Conservation (phyloP, 64 coral and sea anemone genomes). For the Stylophora pistillata region DNA sequence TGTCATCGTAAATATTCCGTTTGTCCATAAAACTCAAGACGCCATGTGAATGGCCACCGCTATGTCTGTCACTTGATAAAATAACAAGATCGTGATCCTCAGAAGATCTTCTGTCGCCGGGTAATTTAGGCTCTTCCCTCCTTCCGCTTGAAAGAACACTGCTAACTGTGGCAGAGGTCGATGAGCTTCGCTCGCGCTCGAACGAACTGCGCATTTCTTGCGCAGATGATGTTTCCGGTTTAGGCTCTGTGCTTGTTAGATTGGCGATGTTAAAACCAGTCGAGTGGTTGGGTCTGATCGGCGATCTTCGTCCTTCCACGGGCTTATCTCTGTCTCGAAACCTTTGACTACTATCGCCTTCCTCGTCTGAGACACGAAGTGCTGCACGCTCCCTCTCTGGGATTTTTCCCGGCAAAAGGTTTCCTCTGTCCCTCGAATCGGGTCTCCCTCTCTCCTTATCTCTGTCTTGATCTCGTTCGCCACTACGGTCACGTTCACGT, state of each 20-base stretch:
- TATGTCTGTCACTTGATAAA: conserved; percentile 71
- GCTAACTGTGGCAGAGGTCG: not conserved
- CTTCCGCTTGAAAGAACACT: conserved; percentile 25
- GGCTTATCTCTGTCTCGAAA: conserved; percentile 62
- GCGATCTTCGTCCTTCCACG: conserved; percentile 64
- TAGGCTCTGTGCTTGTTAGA: conserved; percentile 73
- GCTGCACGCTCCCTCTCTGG: conserved; percentile 56
- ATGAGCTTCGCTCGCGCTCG: conserved; percentile 70
- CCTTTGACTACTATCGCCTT: conserved; percentile 51
- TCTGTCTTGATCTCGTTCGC: conserved; percentile 60
- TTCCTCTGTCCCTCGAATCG: conserved; percentile 7
- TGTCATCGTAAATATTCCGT: conserved; percentile 65
- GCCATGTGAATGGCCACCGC: conserved; percentile 38
- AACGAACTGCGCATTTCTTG: conserved; percentile 61
- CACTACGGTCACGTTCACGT: conserved; percentile 70
- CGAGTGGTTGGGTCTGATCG: conserved; percentile 50
- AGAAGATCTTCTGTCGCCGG: conserved; percentile 34
- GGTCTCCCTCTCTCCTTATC: conserved; percentile 42
- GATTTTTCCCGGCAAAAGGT: conserved; percentile 22
- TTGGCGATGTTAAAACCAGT: conserved; percentile 86
- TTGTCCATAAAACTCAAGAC: conserved; percentile 66
- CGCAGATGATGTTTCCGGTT: conserved; percentile 53
- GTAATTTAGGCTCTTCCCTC: conserved; percentile 70
- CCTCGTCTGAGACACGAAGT: conserved; percentile 72
- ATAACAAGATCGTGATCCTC: conserved; percentile 82